These are phyloP conservation scores for Cerceris ruficornis DNA, from an alignment of 2,888 invertebrate species.

Conservation along the genomic window DNA sequence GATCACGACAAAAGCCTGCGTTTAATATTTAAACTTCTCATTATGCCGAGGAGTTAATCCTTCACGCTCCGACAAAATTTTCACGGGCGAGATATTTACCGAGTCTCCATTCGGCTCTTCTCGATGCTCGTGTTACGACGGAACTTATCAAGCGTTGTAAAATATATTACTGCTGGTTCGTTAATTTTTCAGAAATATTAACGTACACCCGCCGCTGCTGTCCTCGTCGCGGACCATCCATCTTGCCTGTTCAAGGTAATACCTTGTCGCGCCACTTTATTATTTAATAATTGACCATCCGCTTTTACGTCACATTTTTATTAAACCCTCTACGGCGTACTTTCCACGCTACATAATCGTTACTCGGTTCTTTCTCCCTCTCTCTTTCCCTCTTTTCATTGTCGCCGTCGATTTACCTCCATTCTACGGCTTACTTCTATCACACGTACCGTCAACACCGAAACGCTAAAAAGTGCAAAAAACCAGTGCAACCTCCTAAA, in stretches of 20 bases:
- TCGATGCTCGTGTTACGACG: slow-evolving; percentile 6
- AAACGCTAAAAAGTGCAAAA: background rate
- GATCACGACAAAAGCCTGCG: slow-evolving; percentile 25
- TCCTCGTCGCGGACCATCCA: no score
- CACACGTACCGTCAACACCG: background rate
- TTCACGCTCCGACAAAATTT: slow-evolving; percentile 28
- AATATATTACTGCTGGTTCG: slow-evolving; percentile 41
- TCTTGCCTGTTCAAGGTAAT: background rate
- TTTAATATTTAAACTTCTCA: slow-evolving; percentile 41
- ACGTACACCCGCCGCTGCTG: slow-evolving; percentile 17
- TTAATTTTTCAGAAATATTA: slow-evolving; percentile 54
- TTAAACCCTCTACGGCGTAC: slow-evolving; percentile 14
- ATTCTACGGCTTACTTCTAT: background rate
- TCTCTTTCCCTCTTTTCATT: background rate
- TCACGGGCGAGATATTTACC: slow-evolving; percentile 46
- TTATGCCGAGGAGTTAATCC: slow-evolving; percentile 33
- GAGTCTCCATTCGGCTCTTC: background rate
- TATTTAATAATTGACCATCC: slow-evolving; percentile 19
- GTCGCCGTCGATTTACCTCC: slow-evolving; percentile 2
- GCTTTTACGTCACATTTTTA: slow-evolving; percentile 16
- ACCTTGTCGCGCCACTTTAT: slow-evolving; percentile 25
- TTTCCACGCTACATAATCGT: slow-evolving; percentile 10
- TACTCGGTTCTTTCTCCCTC: background rate
- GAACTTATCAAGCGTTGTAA: slow-evolving; percentile 45
- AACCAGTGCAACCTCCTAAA: background rate